These are phyloP conservation scores for Epinephelus cyanopodus DNA, from an alignment of 2,113 vertebrate genomes.

Conservation along the genomic window DNA sequence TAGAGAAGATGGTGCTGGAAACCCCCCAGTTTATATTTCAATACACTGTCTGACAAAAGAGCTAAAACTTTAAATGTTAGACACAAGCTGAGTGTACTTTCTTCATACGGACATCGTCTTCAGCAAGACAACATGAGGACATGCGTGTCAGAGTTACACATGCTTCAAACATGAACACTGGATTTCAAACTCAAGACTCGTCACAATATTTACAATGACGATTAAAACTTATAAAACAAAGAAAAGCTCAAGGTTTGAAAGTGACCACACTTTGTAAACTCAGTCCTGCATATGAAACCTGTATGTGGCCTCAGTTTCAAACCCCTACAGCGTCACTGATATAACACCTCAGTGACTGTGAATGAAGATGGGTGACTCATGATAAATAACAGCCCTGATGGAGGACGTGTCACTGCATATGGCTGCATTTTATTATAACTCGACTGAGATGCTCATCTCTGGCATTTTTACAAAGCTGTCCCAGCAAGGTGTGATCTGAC, in stretches of 20 bases:
- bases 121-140: not conserved
- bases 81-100: not conserved
- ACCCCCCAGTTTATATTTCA: not conserved
- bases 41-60: not conserved
- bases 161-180: not conserved
- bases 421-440: not conserved
- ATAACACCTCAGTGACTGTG: not conserved
- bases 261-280: not conserved
- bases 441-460: not conserved
- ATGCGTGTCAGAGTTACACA: slow-evolving; percentile 11
- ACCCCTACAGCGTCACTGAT: slow-evolving; percentile 16
- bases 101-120: too few relatives aligned
- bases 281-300: not conserved
- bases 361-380: slow-evolving; percentile 29
- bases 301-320: slow-evolving; percentile 18
- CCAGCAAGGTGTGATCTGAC: too few relatives aligned
- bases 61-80: not conserved
- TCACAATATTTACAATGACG: not conserved
- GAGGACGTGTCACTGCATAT: not conserved
- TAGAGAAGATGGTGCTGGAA: not conserved
- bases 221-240: too few relatives aligned
- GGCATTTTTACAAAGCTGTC: not conserved
- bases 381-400: slow-evolving; percentile 33
- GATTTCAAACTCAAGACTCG: not conserved
- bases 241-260: not conserved